Evolutionary conservation across 2,888 invertebrate genomes (phyloP).

Genomic region (Clusia tigrina): DNA sequence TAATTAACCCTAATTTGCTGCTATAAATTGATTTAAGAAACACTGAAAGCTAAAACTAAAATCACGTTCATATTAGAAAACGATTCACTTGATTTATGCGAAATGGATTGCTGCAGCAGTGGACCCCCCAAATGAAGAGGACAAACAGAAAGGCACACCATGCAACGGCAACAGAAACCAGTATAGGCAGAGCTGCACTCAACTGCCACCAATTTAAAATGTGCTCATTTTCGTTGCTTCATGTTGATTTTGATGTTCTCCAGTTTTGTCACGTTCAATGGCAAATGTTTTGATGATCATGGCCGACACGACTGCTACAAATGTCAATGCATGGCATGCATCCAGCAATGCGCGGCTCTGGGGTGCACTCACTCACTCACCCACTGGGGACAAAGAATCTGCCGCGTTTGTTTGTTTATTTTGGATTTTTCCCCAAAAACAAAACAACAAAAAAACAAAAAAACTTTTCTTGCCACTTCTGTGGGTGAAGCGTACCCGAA

Average conservation of each 20-base stretch:
- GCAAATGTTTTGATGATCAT: constrained; percentile 44
- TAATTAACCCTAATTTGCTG: too few relatives aligned
- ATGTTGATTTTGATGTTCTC: constrained; percentile 45
- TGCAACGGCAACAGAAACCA: background rate
- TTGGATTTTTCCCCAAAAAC: background rate
- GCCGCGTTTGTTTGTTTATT: constrained; percentile 4
- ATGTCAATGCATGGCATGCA: background rate
- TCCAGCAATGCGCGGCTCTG: background rate
- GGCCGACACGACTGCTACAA: background rate
- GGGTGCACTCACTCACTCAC: too few relatives aligned
- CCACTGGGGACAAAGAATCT: background rate
- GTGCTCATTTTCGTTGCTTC: too few relatives aligned
- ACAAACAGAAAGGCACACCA: constrained; percentile 4
- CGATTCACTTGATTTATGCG: constrained; percentile 56
- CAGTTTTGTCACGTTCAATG: constrained; percentile 62
- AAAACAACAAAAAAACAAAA: too few relatives aligned
- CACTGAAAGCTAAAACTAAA: too few relatives aligned
- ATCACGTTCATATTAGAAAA: constrained; percentile 35
- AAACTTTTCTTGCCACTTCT: background rate
- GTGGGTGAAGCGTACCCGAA: background rate
- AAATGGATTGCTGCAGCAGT: constrained; percentile 49
- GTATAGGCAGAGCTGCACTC: background rate
- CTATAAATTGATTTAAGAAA: too few relatives aligned
- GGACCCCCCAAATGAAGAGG: constrained; percentile 23
- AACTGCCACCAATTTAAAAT: constrained; percentile 31